Evolutionary conservation across 2,797 vertebrate genomes (phyloP), one percentile per base, ranked within the genome.

Genomic region (Bovichtus variegatus): DNA sequence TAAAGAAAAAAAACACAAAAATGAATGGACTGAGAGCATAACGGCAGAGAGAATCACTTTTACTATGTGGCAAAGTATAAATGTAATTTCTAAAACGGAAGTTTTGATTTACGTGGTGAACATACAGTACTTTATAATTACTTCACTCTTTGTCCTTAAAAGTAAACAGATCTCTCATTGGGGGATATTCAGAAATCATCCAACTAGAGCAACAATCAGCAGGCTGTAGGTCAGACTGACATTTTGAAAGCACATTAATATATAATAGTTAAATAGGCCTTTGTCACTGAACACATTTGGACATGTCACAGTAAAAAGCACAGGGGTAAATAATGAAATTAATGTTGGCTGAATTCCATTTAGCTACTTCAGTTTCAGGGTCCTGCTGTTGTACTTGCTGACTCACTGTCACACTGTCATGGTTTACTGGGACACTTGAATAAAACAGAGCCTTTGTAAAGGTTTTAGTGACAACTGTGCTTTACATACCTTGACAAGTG

Each of bases 401-500:
- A 2, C 5, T 31, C 5, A 8, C n/a, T n/a, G 68, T 27, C 57
- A 16, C 10, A 18, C 10, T 34, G 34, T 27, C 34, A 40, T 50
- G 31, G 2, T 16, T 50, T 29, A 60, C 21, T 29, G 36, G 11
- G 3, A 21, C 25, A 21, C 18, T 31, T 67, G 6, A 67, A 54
- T 15, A 44, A 18, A 67, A 54, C 38, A 21, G 25, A 44, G 19
- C 34, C 23, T 23, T 16, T 16, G 15, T 62, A 12, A 19, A 43
- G 53, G 49, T 70, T 6, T 47, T 58, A 36, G 12, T 55, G 68
- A 55, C 53, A 65, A 41, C 21, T 65, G 49, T 65, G 16, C 27
- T 64, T 73, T 80, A 70, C 54, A 23, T 60, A 50, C 57, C 49
- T n/a, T 13, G 44, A 53, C 51, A 55, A 21, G 27, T 64, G 21